phyloP scores from a whole-genome alignment of 2,888 invertebrate species.

The Drosophila pegasa region DNA sequence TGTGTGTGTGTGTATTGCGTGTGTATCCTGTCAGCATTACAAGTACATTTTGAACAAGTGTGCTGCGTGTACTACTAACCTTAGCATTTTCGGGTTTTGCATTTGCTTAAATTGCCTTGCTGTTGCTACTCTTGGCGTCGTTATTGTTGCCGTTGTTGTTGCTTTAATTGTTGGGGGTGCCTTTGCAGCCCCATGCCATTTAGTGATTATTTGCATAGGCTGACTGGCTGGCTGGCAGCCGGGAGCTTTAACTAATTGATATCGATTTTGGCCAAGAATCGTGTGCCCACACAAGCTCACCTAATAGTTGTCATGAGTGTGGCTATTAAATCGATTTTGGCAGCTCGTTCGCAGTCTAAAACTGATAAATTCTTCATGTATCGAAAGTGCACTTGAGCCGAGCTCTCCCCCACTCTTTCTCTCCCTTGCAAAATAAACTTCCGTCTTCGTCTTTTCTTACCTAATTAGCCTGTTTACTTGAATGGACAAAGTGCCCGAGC shows the following conservation, averaged over 20 bases:
- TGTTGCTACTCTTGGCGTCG: slow-evolving; percentile 34
- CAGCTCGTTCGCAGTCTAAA: slow-evolving; percentile 11
- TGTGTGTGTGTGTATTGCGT: slow-evolving; percentile 23
- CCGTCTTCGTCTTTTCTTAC: slow-evolving; percentile 22
- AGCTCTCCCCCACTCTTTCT: too few species aligned
- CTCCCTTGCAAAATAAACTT: slow-evolving; percentile 14
- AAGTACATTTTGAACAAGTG: slow-evolving; percentile 55
- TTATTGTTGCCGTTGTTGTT: neutral
- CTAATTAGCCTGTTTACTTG: slow-evolving; percentile 13
- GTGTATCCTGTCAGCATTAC: slow-evolving; percentile 57
- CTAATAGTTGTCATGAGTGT: slow-evolving; percentile 33
- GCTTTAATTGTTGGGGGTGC: neutral
- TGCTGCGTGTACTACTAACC: slow-evolving; percentile 67
- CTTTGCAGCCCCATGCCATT: slow-evolving; percentile 49
- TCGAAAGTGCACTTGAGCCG: slow-evolving; percentile 56
- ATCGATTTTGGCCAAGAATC: slow-evolving; percentile 60
- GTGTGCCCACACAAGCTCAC: slow-evolving; percentile 9
- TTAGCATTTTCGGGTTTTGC: slow-evolving; percentile 68
- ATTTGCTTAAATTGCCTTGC: slow-evolving; percentile 75
- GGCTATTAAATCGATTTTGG: slow-evolving; percentile 57
- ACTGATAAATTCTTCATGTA: slow-evolving; percentile 49
- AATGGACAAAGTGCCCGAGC: neutral
- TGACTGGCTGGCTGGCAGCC: slow-evolving; percentile 33
- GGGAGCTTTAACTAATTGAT: slow-evolving; percentile 72
- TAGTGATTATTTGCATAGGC: slow-evolving; percentile 59